Percentiles rank a stretch among this genome's conserved stretches.
phyloP scores from a whole-genome alignment of 2,797 vertebrate genomes.

The Strix occidentalis region DNA sequence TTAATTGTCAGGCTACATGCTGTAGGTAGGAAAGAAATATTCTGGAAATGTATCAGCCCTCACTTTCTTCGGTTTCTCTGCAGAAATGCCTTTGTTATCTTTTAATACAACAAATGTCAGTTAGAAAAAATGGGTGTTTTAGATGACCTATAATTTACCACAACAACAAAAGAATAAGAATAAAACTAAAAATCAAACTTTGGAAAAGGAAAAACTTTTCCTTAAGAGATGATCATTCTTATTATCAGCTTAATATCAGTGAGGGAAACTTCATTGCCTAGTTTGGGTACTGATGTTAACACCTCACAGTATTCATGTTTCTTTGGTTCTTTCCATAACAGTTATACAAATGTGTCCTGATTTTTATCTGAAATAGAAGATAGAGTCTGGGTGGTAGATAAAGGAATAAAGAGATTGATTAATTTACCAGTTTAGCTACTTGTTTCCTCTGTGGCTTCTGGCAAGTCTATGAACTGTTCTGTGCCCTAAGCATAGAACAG shows the following conservation, averaged over 20 bases:
- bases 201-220: background rate
- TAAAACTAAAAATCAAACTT: background rate
- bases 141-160: background rate
- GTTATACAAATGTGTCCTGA: background rate
- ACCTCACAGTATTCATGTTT: background rate
- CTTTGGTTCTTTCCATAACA: background rate
- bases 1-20: background rate
- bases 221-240: background rate
- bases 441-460: background rate
- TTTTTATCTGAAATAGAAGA: background rate
- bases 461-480: background rate
- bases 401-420: background rate
- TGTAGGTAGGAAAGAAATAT: background rate
- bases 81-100: background rate
- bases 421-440: background rate
- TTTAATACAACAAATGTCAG: background rate
- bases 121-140: background rate
- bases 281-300: background rate
- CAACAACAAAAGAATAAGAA: background rate
- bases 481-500: background rate
- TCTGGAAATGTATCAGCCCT: background rate
- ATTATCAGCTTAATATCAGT: background rate
- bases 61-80: background rate
- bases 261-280: background rate
- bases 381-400: background rate